These are phyloP conservation scores for Stenodera caucasica DNA, from an alignment of 2,888 invertebrate species.

Conservation along the genomic window DNA sequence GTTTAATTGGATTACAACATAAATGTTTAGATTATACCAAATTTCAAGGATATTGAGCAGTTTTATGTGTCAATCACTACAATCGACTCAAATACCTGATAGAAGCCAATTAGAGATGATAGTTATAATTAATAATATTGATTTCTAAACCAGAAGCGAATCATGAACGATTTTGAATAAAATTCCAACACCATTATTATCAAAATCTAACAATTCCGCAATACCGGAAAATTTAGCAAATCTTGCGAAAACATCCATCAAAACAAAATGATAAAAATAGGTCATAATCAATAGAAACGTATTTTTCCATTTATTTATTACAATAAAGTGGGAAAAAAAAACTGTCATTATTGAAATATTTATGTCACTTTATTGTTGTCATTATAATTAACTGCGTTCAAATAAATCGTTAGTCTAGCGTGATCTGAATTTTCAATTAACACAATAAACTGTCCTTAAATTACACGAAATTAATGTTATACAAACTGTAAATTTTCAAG, in stretches of 20 bases:
- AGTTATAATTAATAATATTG: neutral
- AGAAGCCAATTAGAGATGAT: neutral
- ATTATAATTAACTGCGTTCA: slow-evolving; percentile 1
- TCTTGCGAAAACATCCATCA: no score
- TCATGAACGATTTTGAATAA: no score
- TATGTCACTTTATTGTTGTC: neutral
- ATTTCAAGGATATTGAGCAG: neutral
- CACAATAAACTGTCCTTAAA: neutral
- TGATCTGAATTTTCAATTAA: slow-evolving; percentile 4
- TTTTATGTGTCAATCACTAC: neutral
- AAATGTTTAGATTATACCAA: neutral
- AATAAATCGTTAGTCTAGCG: neutral
- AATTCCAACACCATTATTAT: no score
- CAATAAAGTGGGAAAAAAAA: no score
- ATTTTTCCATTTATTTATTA: no score
- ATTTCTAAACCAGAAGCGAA: no score
- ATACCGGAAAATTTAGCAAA: no score
- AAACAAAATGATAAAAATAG: no score
- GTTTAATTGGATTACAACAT: slow-evolving; percentile 17
- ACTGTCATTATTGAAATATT: neutral
- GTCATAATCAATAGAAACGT: no score
- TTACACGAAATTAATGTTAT: neutral
- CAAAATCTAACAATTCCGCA: no score
- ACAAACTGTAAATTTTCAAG: neutral
- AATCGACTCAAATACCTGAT: neutral